Percentiles rank a stretch among this genome's conserved stretches.
Conservation (phyloP, 2,888 invertebrate genomes). For the Cyclophora punctaria region DNA sequence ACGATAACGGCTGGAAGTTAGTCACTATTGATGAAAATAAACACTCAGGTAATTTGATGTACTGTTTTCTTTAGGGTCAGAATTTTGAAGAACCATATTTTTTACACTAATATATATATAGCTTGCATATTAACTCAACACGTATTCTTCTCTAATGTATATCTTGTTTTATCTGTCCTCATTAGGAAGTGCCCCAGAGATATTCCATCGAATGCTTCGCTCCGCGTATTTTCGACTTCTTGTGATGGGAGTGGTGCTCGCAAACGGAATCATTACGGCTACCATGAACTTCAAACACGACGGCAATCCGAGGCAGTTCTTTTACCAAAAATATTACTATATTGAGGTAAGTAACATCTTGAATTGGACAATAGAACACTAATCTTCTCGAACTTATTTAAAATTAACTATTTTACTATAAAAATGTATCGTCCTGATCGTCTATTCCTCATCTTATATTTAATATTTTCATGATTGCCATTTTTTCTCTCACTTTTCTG, state of each 20-base stretch:
- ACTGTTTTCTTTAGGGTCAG: not conserved
- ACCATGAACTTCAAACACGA: constrained; percentile 97
- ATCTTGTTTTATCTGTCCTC: constrained; percentile 6
- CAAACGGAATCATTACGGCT: constrained; percentile 96
- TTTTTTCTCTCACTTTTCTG: not conserved
- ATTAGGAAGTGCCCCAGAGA: constrained; percentile 82
- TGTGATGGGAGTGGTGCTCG: constrained; percentile 95
- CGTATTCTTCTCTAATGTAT: not conserved
- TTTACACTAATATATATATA: not conserved
- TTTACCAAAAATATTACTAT: constrained; percentile 94
- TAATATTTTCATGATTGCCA: not conserved
- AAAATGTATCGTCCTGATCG: too few relatives aligned
- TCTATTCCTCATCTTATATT: not conserved
- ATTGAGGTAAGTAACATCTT: constrained; percentile 78
- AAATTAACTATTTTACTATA: too few relatives aligned
- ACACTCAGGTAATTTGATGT: constrained; percentile 78
- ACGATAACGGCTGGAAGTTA: constrained; percentile 96
- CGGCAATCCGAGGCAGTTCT: constrained; percentile 85
- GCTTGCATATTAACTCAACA: not conserved
- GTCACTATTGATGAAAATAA: constrained; percentile 98
- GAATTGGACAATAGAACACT: too few relatives aligned
- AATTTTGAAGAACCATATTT: too few relatives aligned
- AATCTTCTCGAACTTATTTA: too few relatives aligned
- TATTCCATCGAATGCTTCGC: constrained; percentile 88
- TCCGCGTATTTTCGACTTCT: constrained; percentile 94